Conservation (phyloP, 2,113 vertebrate genomes). For the Candoia aspera region DNA sequence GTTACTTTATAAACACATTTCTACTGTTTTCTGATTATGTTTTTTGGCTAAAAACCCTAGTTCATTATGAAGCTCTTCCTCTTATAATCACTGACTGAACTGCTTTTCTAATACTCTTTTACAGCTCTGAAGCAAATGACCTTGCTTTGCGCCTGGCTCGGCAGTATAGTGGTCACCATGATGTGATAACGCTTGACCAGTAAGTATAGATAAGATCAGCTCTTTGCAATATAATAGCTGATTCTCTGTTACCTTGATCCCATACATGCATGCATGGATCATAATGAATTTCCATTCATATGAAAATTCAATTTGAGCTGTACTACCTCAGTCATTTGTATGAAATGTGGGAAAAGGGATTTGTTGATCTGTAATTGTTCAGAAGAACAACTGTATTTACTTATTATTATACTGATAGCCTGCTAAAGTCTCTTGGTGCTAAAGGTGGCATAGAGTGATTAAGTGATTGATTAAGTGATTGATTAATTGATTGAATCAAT, state of each 20-base stretch:
- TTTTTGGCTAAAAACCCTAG: background rate
- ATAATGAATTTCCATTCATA: background rate
- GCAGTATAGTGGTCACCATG: constrained; percentile 85
- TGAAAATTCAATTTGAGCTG: background rate
- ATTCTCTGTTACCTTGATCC: background rate
- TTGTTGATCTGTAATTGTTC: background rate
- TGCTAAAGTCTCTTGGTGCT: background rate
- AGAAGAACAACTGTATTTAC: background rate
- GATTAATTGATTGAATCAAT: background rate
- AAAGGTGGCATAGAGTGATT: background rate
- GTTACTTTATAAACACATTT: background rate
- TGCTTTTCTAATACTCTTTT: constrained; percentile 1
- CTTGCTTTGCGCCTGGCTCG: constrained; percentile 90
- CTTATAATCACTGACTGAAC: background rate
- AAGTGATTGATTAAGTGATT: accelerated
- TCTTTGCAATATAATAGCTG: background rate
- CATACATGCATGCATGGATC: background rate
- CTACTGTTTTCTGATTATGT: background rate
- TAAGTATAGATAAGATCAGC: constrained; percentile 70
- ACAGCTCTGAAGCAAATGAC: constrained; percentile 97
- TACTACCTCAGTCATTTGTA: background rate
- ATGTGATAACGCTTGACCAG: constrained; percentile 95
- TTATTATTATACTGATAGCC: background rate
- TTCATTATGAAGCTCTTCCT: background rate
- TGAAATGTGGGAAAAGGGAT: background rate